A percentile compares a stretch with the other conserved stretches of the same genome.
Conservation (phyloP, 92 coral and sea anemone species). For the Palythoa grandiflora region DNA sequence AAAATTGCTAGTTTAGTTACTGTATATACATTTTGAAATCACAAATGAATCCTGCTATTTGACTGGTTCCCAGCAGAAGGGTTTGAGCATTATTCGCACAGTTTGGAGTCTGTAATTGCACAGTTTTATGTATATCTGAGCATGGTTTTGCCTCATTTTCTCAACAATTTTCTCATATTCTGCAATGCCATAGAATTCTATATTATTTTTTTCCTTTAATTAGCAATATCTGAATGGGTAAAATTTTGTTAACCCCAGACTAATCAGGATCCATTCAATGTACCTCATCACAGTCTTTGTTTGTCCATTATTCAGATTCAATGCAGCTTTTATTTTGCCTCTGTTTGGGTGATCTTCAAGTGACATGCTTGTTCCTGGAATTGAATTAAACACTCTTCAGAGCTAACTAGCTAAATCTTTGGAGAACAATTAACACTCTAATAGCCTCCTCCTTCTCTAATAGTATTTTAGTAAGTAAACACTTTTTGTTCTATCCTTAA, state of each 20-base stretch:
- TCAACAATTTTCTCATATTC: conserved; percentile 2
- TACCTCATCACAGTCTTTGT: conserved; percentile 37
- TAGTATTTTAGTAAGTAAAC: background rate
- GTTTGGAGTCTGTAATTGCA: conserved; percentile 1
- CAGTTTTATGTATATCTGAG: background rate
- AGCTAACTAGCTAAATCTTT: conserved; percentile 9
- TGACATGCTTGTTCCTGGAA: conserved; percentile 25
- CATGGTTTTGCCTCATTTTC: background rate
- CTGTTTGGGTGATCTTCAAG: conserved; percentile 35
- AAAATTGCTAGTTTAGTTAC: background rate
- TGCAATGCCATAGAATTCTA: conserved; percentile 2
- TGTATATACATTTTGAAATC: too few relatives aligned
- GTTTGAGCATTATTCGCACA: background rate
- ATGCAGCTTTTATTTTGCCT: conserved; percentile 25
- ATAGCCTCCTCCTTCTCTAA: conserved; percentile 25
- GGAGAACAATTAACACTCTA: conserved; percentile 17
- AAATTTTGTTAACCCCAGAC: conserved; percentile 26
- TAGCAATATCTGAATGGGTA: background rate
- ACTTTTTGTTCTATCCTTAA: too few relatives aligned
- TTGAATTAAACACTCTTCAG: conserved; percentile 23
- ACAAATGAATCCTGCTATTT: too few relatives aligned
- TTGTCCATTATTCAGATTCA: conserved; percentile 21
- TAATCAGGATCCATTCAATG: background rate
- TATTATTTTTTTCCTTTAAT: conserved; percentile 5
- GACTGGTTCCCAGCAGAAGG: too few relatives aligned